Conservation (phyloP, 2,888 invertebrate genomes). For the Disparrhopalites patrizii region DNA sequence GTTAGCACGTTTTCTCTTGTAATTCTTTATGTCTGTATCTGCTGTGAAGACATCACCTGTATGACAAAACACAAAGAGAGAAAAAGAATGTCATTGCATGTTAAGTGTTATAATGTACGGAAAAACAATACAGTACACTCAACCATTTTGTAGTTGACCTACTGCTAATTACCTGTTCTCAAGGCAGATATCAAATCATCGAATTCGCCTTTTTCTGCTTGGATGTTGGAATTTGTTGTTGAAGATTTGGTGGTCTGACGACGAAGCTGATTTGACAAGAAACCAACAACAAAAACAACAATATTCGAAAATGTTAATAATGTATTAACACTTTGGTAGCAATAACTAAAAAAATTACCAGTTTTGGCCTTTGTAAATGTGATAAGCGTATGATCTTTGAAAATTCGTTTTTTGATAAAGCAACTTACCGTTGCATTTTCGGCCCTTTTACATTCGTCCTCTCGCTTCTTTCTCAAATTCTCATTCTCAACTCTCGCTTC, state of each 20-base stretch:
- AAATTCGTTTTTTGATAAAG: neutral
- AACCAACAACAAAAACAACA: too few species aligned
- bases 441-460: constrained; percentile 57
- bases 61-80: neutral
- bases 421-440: constrained; percentile 22
- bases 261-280: constrained; percentile 29
- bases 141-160: neutral
- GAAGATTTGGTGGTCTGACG: constrained; percentile 21
- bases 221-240: neutral
- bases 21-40: constrained; percentile 24
- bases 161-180: constrained; percentile 67
- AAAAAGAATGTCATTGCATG: neutral
- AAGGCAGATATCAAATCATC: constrained; percentile 93
- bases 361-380: too few species aligned
- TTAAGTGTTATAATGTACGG: neutral
- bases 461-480: constrained; percentile 72
- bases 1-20: constrained; percentile 25
- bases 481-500: constrained; percentile 88
- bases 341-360: too few species aligned
- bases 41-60: constrained; percentile 26
- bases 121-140: neutral
- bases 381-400: too few species aligned
- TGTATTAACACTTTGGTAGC: too few species aligned
- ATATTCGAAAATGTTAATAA: too few species aligned
- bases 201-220: constrained; percentile 74